Evolutionary conservation across 2,888 invertebrate genomes (phyloP).

Genomic region (Lasioglossum pauxillum): DNA sequence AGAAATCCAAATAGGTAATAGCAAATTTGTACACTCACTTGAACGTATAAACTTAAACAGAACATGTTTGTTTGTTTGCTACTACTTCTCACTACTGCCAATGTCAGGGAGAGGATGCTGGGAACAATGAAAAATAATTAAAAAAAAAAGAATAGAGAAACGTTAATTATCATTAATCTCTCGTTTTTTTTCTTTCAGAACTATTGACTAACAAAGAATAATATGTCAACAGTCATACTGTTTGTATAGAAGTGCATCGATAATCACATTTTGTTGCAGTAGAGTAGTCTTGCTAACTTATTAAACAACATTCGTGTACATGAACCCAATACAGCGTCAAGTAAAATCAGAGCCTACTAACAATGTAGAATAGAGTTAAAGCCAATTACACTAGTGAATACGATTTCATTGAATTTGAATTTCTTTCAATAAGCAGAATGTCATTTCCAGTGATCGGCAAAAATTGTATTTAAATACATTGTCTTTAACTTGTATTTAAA

Average conservation of each 20-base stretch:
- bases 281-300: constrained; percentile 2
- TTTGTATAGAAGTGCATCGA: constrained; percentile 43
- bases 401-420: constrained; percentile 2
- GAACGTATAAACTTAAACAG: constrained; percentile 58
- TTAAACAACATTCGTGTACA: constrained; percentile 12
- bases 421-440: constrained; percentile 1
- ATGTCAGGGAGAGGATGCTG: constrained; percentile 70
- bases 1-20: constrained; percentile 59
- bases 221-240: constrained; percentile 48
- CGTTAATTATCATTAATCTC: constrained; percentile 48
- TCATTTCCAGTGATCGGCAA: background rate
- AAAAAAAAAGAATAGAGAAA: constrained; percentile 67
- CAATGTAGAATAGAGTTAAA: constrained; percentile 32
- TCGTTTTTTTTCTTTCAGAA: constrained; percentile 50
- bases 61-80: constrained; percentile 59
- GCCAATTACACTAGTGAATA: constrained; percentile 7
- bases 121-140: constrained; percentile 71
- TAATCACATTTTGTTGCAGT: constrained; percentile 35
- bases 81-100: constrained; percentile 68
- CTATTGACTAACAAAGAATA: constrained; percentile 48
- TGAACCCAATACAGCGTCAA: constrained; percentile 30
- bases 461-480: no score
- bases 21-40: constrained; percentile 62
- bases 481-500: no score
- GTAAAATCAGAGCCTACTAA: constrained; percentile 31